These are phyloP conservation scores for Conus betulinus DNA, from an alignment of 1,140 invertebrate species.

Conservation along the genomic window DNA sequence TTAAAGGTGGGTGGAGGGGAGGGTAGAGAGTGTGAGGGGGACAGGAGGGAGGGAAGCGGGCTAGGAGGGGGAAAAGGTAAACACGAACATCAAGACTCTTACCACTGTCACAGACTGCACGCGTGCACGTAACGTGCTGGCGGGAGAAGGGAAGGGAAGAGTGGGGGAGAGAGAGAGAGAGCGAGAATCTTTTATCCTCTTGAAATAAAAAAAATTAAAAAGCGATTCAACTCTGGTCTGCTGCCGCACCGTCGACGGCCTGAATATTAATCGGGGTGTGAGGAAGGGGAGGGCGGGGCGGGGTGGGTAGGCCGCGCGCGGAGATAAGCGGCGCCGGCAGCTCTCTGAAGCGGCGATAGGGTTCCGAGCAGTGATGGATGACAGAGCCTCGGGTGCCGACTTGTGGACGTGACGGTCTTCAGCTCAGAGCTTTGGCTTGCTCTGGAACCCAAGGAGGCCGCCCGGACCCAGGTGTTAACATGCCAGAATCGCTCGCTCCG, in stretches of 20 bases:
- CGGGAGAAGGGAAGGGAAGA: no score
- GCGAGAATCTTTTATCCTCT: no score
- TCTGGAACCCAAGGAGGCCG: not conserved
- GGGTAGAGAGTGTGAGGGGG: no score
- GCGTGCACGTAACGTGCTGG: no score
- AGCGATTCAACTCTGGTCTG: no score
- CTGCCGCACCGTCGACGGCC: not conserved
- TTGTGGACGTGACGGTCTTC: not conserved
- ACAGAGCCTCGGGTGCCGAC: not conserved
- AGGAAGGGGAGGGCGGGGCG: not conserved
- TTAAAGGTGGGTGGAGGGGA: no score
- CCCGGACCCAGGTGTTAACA: not conserved
- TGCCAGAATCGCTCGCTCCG: not conserved
- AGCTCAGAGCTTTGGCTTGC: not conserved
- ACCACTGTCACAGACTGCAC: no score
- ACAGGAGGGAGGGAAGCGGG: no score
- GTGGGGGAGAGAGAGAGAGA: no score
- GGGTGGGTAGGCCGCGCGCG: not conserved
- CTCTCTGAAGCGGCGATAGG: not conserved
- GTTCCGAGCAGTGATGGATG: constrained; percentile 3
- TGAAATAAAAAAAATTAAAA: no score
- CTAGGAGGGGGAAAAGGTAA: no score
- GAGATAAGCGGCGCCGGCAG: not conserved
- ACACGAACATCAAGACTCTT: no score
- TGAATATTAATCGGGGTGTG: constrained; percentile 5